phyloP scores from a whole-genome alignment of 2,888 invertebrate species.

The Caprella mutica region DNA sequence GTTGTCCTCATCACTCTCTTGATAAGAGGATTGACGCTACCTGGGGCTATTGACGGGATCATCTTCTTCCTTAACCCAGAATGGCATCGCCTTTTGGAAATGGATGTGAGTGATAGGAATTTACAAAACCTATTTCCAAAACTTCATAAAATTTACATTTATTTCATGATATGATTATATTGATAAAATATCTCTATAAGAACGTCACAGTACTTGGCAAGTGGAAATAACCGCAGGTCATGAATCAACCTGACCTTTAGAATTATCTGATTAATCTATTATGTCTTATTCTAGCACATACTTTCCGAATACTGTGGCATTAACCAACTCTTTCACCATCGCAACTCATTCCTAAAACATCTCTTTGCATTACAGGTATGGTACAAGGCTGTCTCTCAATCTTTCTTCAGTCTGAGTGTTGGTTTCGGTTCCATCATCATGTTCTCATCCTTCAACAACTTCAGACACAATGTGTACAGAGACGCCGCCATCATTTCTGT shows the following conservation, averaged over 20 bases:
- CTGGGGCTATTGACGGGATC: conserved; percentile 62
- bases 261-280: no score
- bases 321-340: no score
- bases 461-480: conserved; percentile 45
- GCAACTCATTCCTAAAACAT: no score
- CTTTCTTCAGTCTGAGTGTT: conserved; percentile 64
- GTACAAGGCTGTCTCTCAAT: conserved; percentile 66
- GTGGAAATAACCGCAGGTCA: no score
- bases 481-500: conserved; percentile 70
- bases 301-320: no score
- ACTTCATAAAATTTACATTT: no score
- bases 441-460: conserved; percentile 65
- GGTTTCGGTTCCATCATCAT: conserved; percentile 64
- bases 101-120: conserved; percentile 55
- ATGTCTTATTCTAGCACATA: no score
- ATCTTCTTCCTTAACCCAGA: conserved; percentile 66
- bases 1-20: conserved; percentile 58
- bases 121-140: no score
- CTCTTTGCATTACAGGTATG: conserved; percentile 48
- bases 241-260: no score
- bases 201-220: no score
- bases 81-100: conserved; percentile 59
- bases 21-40: conserved; percentile 52
- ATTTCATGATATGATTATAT: no score
- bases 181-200: no score